These are phyloP conservation scores for Hermetia illucens DNA, from an alignment of 1,140 invertebrate genomes.

Conservation along the genomic window DNA sequence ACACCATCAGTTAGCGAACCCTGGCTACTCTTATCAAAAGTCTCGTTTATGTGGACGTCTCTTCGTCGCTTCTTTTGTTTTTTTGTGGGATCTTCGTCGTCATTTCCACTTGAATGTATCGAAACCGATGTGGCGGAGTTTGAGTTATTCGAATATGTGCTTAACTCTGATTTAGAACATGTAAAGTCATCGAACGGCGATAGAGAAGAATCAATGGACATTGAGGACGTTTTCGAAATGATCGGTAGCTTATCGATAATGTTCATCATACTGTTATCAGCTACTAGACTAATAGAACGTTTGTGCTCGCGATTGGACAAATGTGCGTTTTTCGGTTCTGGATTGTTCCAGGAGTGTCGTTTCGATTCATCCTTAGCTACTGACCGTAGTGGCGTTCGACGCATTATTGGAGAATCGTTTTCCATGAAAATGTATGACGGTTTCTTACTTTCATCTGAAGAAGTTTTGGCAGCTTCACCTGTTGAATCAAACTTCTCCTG, in stretches of 20 bases:
- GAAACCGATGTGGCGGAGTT: conserved; percentile 4
- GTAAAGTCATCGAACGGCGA: conserved; percentile 27
- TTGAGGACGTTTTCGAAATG: conserved; percentile 24
- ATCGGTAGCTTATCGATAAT: conserved; percentile 28
- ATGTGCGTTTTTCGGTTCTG: conserved; percentile 6
- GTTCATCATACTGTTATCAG: conserved; percentile 24
- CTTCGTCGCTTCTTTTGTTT: conserved; percentile 17
- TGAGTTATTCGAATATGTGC: conserved; percentile 22
- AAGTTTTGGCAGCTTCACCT: conserved; percentile 7
- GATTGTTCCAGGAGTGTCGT: conserved; percentile 40
- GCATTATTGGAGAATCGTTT: conserved; percentile 38
- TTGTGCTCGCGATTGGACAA: conserved; percentile 33
- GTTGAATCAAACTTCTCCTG: conserved; percentile 5
- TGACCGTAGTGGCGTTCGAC: conserved; percentile 34
- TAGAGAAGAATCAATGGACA: conserved; percentile 23
- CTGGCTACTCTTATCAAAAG: conserved; percentile 28
- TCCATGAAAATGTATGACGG: conserved; percentile 39
- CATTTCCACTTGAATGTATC: conserved; percentile 3
- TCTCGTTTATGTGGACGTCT: conserved; percentile 27
- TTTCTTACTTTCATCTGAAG: conserved; percentile 3
- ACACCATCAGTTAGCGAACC: conserved; percentile 25
- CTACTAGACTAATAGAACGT: conserved; percentile 41
- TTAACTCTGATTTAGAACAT: conserved; percentile 22
- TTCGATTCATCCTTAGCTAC: conserved; percentile 35
- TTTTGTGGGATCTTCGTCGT: not conserved